Base-by-base conservation (phyloP, 2,888 invertebrate genomes). In the Plebejus anna region DNA sequence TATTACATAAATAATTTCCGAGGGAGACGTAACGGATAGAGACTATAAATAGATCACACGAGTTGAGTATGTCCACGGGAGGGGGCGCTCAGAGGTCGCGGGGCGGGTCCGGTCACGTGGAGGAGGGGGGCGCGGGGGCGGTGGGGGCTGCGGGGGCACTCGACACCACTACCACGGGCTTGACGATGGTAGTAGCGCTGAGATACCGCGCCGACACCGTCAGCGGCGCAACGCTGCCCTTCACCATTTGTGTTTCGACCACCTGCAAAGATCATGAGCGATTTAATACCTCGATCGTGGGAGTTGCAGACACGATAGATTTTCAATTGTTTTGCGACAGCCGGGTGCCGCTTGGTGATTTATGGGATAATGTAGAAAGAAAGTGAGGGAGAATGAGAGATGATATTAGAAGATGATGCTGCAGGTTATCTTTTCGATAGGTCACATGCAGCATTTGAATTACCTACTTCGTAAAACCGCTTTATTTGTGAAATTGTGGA, bases 181-280 rank as follows among this genome's bases (percentile, higher is more conserved):
- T 96, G 75, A 96, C 95, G 78, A 96, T 90, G 78, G 95, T 91
- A 72, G 95, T 91, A 51, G 95, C 91, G 85, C 95, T 94, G 78
- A 95, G 90, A 89, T 96, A 96, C 90, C 96, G 96, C 80, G 96
- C 95, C 88, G 95, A 95, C 80, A 96, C 95, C 77, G 96, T 90
- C 78, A 96, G 95, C 82, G 96, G 95, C 78, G 95, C 90, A 78
- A 95, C 94, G 77, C 92, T 90, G 76, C 95, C 91, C 82, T 95
- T 95, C 80, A 95, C 91, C 84, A 95, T 90, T 78, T 95, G 95
- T 0, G 91, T 90, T 80, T 91, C 92, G 66, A 93, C 89, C 89
- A 94, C 91, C 94, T 93, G 85, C 3, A 75, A 77, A 13, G 13
- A 66, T 0, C 2, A 1, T 22, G 2, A 61, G 22, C 0, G 7